phyloP scores from a whole-genome alignment of 2,888 invertebrate species.

The Acanthosepion lycidas region DNA sequence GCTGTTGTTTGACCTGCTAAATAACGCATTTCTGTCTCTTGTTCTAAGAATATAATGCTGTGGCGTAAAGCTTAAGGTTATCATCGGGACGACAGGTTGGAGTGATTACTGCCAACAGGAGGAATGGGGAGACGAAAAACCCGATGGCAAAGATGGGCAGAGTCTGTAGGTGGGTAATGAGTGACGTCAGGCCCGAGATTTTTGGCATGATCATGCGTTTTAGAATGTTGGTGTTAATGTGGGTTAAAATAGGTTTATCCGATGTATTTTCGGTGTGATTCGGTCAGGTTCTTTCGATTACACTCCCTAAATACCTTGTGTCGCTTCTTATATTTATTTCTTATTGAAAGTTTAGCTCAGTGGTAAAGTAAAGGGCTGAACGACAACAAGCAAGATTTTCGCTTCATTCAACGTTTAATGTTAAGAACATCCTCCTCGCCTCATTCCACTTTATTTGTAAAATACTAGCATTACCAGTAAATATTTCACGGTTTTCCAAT shows the following conservation, averaged over 20 bases:
- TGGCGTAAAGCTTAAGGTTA: not conserved
- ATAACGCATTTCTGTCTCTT: not conserved
- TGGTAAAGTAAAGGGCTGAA: too few species aligned
- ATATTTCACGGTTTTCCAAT: too few species aligned
- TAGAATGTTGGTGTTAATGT: not conserved
- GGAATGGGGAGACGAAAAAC: not conserved
- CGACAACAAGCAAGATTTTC: too few species aligned
- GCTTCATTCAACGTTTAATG: too few species aligned
- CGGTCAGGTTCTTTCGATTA: not conserved
- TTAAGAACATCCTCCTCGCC: too few species aligned
- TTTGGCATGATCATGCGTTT: not conserved
- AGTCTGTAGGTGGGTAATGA: not conserved
- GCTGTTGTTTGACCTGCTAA: not conserved
- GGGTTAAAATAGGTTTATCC: not conserved
- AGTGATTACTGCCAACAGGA: not conserved
- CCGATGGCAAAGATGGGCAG: not conserved
- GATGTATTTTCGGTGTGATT: not conserved
- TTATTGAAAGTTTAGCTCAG: too few species aligned
- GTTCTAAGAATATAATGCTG: not conserved
- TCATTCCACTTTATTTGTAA: too few species aligned
- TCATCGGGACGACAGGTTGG: not conserved
- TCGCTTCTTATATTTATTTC: too few species aligned
- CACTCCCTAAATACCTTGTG: too few species aligned
- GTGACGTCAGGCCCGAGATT: not conserved
- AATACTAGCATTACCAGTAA: too few species aligned